phyloP scores from a whole-genome alignment of 30 jellyfish, hydroid and myxozoan species.

The Chrysaora quinquecirrha region DNA sequence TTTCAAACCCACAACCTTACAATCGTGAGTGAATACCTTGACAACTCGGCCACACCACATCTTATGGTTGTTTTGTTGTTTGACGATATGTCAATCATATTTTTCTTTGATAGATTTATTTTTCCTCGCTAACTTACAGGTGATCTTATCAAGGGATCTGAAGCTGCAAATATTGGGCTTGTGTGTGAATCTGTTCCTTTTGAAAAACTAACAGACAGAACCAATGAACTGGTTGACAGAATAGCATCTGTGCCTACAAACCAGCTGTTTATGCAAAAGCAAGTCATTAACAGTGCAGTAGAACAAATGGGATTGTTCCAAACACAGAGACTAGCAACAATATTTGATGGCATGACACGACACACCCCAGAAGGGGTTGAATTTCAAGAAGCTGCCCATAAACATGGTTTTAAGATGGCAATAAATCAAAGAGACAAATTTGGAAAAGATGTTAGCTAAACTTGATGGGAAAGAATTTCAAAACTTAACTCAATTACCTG shows the following conservation, averaged over 20 bases:
- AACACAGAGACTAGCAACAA: not conserved
- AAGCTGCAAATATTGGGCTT: not conserved
- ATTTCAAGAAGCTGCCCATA: not conserved
- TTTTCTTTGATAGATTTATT: no score
- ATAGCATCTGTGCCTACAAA: conserved; percentile 1
- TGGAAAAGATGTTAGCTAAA: not conserved
- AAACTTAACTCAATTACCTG: no score
- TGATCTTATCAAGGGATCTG: conserved; percentile 1
- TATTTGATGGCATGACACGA: conserved; percentile 8
- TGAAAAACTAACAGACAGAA: not conserved
- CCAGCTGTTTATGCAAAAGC: conserved; percentile 1
- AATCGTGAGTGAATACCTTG: no score
- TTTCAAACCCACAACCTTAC: no score
- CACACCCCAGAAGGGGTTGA: conserved; percentile 15
- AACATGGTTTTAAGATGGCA: not conserved
- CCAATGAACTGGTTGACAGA: not conserved
- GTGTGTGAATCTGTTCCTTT: conserved; percentile 5
- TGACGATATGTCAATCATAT: no score
- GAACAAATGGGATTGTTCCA: conserved; percentile 15
- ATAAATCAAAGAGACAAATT: not conserved
- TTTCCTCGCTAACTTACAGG: no score
- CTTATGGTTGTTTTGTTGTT: no score
- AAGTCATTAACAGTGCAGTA: not conserved
- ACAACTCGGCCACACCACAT: no score
- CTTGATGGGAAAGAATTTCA: not conserved